Conservation (phyloP, 2,888 invertebrate genomes). For the Melanophora roralis region DNA sequence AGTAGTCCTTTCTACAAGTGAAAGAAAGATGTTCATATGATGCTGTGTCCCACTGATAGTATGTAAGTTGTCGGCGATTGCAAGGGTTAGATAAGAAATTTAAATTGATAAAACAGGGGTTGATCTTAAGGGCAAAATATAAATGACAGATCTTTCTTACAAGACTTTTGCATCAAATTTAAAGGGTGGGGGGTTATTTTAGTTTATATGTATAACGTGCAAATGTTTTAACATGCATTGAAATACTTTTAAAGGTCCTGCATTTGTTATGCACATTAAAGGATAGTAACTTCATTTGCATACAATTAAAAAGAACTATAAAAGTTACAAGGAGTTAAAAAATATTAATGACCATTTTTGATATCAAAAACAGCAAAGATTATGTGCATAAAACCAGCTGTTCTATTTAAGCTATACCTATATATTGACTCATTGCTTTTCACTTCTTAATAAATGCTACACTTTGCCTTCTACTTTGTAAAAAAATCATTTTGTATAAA, state of each 20-base stretch:
- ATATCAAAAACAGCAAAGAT: not conserved
- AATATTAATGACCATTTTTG: constrained; percentile 37
- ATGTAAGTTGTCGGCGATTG: constrained; percentile 15
- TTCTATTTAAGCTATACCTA: not conserved
- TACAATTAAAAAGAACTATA: not conserved
- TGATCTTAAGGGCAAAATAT: not conserved
- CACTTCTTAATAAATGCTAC: too few species aligned
- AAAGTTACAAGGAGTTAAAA: constrained; percentile 2
- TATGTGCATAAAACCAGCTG: constrained; percentile 17
- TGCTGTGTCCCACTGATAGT: constrained; percentile 27
- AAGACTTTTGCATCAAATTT: not conserved
- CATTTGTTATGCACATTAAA: not conserved
- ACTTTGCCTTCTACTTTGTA: too few species aligned
- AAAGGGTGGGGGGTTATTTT: constrained; percentile 24
- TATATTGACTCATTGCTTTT: constrained; percentile 29
- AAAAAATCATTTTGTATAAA: too few species aligned
- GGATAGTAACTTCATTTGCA: constrained; percentile 40
- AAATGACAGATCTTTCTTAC: not conserved
- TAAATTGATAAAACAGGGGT: constrained; percentile 29
- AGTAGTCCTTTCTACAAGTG: constrained; percentile 59
- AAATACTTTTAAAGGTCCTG: too few species aligned
- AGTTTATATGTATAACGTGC: not conserved
- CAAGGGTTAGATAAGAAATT: constrained; percentile 35
- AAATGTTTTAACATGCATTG: not conserved
- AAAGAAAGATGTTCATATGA: not conserved